These are phyloP conservation scores for Teleiodes luculella DNA, from an alignment of 2,888 invertebrate species.

Conservation along the genomic window DNA sequence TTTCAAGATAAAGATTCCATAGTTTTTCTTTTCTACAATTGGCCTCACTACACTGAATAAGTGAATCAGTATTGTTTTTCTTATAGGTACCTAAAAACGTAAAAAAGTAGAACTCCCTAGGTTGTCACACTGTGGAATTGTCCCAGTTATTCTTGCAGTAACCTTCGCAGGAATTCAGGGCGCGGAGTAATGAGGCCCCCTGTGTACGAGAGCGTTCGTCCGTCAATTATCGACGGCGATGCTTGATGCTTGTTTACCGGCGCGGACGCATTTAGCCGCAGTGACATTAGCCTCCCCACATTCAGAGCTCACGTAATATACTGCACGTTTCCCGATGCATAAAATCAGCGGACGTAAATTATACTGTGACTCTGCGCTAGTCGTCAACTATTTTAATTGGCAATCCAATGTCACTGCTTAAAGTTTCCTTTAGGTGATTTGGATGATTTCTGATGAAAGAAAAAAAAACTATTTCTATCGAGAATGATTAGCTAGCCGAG, in stretches of 20 bases:
- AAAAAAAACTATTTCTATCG: no score
- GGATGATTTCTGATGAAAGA: no score
- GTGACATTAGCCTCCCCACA: constrained; percentile 57
- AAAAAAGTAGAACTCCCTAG: no score
- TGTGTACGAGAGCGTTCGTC: constrained; percentile 67
- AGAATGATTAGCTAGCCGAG: no score
- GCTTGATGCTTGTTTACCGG: constrained; percentile 60
- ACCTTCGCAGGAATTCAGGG: constrained; percentile 70
- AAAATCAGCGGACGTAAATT: constrained; percentile 1
- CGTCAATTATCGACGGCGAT: constrained; percentile 75
- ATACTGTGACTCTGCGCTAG: neutral
- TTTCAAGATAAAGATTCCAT: constrained; percentile 20
- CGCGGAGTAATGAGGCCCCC: constrained; percentile 71
- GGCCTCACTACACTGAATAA: neutral
- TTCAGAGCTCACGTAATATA: constrained; percentile 34
- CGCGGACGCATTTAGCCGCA: constrained; percentile 71
- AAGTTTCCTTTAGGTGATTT: neutral
- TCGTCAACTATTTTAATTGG: neutral
- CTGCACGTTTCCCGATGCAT: constrained; percentile 27
- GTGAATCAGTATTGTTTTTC: neutral
- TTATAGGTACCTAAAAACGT: no score
- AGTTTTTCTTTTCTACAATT: neutral
- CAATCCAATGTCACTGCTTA: neutral
- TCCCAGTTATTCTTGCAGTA: constrained; percentile 51
- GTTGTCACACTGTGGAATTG: constrained; percentile 20